Conservation (phyloP, 2,888 invertebrate genomes). For the Cantharis rufa region DNA sequence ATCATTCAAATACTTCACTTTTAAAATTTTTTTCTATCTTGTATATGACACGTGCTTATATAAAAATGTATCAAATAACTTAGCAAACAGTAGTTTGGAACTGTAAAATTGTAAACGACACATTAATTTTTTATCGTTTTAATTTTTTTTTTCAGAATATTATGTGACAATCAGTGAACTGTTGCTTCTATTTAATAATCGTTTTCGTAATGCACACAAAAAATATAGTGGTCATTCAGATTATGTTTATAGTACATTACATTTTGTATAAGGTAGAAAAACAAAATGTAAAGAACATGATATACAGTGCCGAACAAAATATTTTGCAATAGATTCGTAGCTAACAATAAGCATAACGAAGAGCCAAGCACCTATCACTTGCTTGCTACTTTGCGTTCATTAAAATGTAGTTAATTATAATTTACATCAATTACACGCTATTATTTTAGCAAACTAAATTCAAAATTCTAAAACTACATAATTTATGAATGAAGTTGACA, state of each 20-base stretch:
- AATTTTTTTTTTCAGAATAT: not conserved
- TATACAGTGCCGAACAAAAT: not conserved
- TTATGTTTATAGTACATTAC: not conserved
- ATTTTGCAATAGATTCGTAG: not conserved
- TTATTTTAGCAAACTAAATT: constrained; percentile 12
- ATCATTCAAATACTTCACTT: not conserved
- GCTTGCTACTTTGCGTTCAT: constrained; percentile 8
- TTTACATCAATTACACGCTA: constrained; percentile 32
- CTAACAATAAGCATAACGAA: not conserved
- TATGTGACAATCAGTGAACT: not conserved
- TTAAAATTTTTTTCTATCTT: not conserved
- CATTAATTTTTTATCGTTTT: constrained; percentile 16
- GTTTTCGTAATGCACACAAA: not conserved
- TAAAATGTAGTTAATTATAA: constrained; percentile 30
- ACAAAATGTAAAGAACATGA: not conserved
- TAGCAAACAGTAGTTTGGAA: constrained; percentile 29
- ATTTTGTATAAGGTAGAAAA: not conserved
- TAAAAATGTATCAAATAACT: constrained; percentile 40
- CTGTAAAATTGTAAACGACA: constrained; percentile 11
- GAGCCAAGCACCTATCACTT: constrained; percentile 1
- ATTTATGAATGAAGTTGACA: constrained; percentile 38
- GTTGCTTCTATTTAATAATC: not conserved
- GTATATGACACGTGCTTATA: constrained; percentile 38
- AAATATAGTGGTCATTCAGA: not conserved
- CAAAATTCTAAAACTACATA: constrained; percentile 14